A percentile compares a stretch with the other conserved stretches of the same genome.
These are phyloP conservation scores for Macrobrachium nipponense DNA, from an alignment of 1,140 invertebrate species.

Conservation along the genomic window DNA sequence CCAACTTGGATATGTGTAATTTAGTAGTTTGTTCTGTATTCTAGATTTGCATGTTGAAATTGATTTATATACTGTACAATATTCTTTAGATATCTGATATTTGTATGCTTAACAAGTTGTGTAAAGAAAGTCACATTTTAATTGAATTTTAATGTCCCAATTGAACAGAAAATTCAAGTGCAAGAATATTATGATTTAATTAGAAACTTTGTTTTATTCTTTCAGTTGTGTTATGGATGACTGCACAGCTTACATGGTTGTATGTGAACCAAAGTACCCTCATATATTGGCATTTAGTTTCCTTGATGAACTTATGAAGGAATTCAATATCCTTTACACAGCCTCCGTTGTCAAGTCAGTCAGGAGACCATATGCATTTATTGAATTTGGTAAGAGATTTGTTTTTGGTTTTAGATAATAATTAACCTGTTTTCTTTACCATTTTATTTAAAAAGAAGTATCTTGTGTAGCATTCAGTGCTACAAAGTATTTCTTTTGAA, in stretches of 20 bases:
- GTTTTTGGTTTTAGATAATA: not conserved
- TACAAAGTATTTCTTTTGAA: too few relatives aligned
- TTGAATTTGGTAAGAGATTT: conserved; percentile 69
- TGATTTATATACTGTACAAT: too few relatives aligned
- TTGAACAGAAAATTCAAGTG: too few relatives aligned
- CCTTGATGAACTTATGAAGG: conserved; percentile 70
- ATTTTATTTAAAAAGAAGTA: not conserved
- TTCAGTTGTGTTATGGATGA: conserved; percentile 69
- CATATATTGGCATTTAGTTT: conserved; percentile 70
- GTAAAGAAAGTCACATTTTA: not conserved
- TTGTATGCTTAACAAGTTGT: too few relatives aligned
- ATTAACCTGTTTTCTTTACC: not conserved
- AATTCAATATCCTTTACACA: conserved; percentile 69
- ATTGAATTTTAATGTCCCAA: not conserved
- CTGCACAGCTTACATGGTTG: conserved; percentile 68
- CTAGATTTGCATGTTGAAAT: too few relatives aligned
- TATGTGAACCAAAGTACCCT: conserved; percentile 69
- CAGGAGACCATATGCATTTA: conserved; percentile 69
- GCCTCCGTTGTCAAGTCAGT: conserved; percentile 66
- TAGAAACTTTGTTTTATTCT: conserved; percentile 21
- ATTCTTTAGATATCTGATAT: too few relatives aligned
- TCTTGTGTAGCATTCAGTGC: too few relatives aligned
- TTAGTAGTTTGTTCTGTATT: too few relatives aligned
- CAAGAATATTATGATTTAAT: not conserved
- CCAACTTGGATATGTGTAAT: too few relatives aligned